Evolutionary conservation across 2,113 vertebrate genomes (phyloP).

Genomic region (Furnarius figulus): DNA sequence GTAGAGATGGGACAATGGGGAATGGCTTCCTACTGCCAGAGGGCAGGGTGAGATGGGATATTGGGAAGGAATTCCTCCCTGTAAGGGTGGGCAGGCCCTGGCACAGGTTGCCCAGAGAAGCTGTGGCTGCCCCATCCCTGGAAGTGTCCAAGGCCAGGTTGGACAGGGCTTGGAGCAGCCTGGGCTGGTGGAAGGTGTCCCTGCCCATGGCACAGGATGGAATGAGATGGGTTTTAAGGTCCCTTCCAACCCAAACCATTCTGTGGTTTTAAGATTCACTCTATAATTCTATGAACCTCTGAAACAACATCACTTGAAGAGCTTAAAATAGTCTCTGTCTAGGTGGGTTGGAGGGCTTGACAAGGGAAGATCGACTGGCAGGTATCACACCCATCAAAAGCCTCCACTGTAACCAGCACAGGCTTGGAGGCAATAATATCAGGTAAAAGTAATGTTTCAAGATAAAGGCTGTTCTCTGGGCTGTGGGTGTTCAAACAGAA

Average conservation of each 20-base stretch:
- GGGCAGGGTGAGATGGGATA: not conserved
- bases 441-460: not conserved
- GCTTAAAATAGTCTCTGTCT: constrained; percentile 27
- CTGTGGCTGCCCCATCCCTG: not conserved
- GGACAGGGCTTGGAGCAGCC: not conserved
- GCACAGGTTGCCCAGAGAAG: not conserved
- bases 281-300: not conserved
- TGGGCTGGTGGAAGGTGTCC: not conserved
- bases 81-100: not conserved
- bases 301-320: not conserved
- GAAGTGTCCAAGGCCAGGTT: not conserved
- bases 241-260: not conserved
- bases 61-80: not conserved
- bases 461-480: constrained; percentile 15
- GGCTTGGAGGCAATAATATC: not conserved
- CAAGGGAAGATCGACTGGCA: constrained; percentile 14
- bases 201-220: not conserved
- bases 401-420: not conserved
- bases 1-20: not conserved
- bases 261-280: not conserved
- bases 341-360: not conserved
- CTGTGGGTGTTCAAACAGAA: constrained; percentile 54
- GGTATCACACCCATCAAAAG: not conserved
- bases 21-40: not conserved
- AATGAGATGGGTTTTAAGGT: not conserved